Evolutionary conservation across 2,888 invertebrate genomes (phyloP).

Genomic region (Doris montereyensis): DNA sequence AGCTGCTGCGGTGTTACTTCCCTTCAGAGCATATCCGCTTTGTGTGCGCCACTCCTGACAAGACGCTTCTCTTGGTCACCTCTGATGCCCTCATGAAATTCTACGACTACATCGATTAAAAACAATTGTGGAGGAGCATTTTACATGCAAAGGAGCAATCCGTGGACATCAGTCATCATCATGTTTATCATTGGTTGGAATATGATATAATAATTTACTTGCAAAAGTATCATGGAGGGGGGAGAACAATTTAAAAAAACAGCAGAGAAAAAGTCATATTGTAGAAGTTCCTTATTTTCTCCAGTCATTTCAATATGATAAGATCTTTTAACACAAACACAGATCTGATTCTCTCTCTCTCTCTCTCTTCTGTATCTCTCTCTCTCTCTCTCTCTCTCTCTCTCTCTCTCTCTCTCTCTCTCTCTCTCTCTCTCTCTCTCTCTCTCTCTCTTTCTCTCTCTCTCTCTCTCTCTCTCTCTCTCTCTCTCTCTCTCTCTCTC

Average conservation of each 20-base stretch:
- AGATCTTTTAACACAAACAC: too few species aligned
- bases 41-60: conserved; percentile 57
- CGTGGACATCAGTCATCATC: background rate
- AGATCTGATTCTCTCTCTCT: background rate
- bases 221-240: background rate
- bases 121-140: background rate
- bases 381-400: conserved; percentile 75
- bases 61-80: conserved; percentile 56
- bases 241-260: too few species aligned
- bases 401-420: conserved; percentile 37
- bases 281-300: too few species aligned
- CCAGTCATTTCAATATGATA: too few species aligned
- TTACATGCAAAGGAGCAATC: background rate
- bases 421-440: conserved; percentile 40
- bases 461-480: conserved; percentile 38
- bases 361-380: background rate
- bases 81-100: conserved; percentile 59
- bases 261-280: too few species aligned
- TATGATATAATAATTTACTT: background rate
- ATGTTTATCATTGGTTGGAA: background rate
- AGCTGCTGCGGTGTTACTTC: conserved; percentile 56
- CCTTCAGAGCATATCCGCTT: conserved; percentile 58
- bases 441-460: conserved; percentile 66
- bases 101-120: conserved; percentile 56
- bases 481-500: conserved; percentile 40